These are phyloP conservation scores for Zaprionus taronus DNA, from an alignment of 1,140 invertebrate species.

Conservation along the genomic window DNA sequence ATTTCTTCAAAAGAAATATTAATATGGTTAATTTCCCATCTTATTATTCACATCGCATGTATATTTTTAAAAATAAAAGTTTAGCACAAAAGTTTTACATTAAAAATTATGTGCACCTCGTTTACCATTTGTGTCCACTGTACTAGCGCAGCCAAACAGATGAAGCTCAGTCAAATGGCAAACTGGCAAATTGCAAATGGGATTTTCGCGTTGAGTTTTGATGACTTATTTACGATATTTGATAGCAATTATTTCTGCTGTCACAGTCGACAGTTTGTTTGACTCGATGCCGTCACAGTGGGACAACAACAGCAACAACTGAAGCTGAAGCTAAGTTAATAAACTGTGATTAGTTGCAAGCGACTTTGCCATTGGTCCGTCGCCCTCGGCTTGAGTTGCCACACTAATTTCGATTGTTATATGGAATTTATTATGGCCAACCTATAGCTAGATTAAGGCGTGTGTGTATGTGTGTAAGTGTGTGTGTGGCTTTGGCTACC, in stretches of 20 bases:
- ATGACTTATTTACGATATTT: slow-evolving; percentile 69
- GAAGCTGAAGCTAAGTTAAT: slow-evolving; percentile 46
- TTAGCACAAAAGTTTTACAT: background rate
- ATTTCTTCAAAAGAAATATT: too few relatives aligned
- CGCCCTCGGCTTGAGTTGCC: slow-evolving; percentile 35
- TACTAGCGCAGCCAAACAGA: slow-evolving; percentile 2
- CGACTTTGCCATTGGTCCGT: slow-evolving; percentile 39
- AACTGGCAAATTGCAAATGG: slow-evolving; percentile 7
- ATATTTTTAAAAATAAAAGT: background rate
- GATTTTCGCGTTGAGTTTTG: slow-evolving; percentile 35
- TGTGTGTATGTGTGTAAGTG: slow-evolving; percentile 15
- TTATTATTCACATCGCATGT: too few relatives aligned
- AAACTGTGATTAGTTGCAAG: slow-evolving; percentile 74
- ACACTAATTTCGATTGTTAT: slow-evolving; percentile 71
- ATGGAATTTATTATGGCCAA: slow-evolving; percentile 69
- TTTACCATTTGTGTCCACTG: slow-evolving; percentile 15
- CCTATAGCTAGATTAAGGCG: slow-evolving; percentile 13
- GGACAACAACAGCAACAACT: slow-evolving; percentile 17
- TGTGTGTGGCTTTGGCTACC: slow-evolving; percentile 33
- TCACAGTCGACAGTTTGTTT: slow-evolving; percentile 37
- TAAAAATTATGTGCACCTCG: background rate
- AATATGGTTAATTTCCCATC: too few relatives aligned
- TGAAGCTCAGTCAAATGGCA: background rate
- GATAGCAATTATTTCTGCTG: slow-evolving; percentile 58
- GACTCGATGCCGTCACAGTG: slow-evolving; percentile 28